Conservation (phyloP, 2,888 invertebrate species). For the Aspidapion aeneum region DNA sequence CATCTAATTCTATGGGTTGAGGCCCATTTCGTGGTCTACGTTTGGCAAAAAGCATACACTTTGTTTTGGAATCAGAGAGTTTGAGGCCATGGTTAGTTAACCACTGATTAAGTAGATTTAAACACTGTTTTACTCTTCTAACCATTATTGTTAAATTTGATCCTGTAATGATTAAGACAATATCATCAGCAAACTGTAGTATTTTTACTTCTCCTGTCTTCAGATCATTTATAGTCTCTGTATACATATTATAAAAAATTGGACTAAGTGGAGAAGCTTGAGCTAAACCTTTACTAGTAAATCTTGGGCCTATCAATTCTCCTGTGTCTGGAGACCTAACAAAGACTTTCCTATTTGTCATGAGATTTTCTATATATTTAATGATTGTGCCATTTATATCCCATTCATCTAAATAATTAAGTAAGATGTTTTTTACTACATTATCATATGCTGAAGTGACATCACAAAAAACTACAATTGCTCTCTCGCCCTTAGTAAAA, state of each 20-base stretch:
- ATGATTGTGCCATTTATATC: not conserved
- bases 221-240: not conserved
- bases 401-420: not conserved
- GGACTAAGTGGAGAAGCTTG: not conserved
- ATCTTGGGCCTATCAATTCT: not conserved
- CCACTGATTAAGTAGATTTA: not conserved
- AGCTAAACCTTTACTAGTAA: not conserved
- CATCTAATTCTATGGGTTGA: not conserved
- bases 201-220: not conserved
- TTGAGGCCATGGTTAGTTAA: not conserved
- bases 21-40: not conserved
- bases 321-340: not conserved
- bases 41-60: not conserved
- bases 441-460: not conserved
- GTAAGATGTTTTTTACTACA: not conserved
- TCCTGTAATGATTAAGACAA: not conserved
- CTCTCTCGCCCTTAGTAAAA: not conserved
- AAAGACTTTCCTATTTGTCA: not conserved
- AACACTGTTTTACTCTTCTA: not conserved
- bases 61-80: not conserved
- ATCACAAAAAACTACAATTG: not conserved
- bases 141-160: not conserved
- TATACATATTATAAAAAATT: not conserved
- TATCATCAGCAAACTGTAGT: not conserved
- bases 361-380: not conserved